These are phyloP conservation scores for Trissolcus basalis DNA, from an alignment of 1,140 invertebrate species.

Conservation along the genomic window DNA sequence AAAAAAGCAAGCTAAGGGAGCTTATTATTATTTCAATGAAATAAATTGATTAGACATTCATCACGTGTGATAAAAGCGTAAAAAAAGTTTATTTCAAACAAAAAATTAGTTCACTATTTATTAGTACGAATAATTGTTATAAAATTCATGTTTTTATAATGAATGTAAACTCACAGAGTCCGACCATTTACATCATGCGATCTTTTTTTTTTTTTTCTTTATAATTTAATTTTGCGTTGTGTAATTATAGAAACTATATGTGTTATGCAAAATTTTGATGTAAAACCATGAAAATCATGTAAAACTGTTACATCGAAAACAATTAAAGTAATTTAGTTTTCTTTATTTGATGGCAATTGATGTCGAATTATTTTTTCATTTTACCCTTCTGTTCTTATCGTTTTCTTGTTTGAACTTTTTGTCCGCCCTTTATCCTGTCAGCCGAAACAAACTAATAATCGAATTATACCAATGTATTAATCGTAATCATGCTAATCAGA, in stretches of 20 bases:
- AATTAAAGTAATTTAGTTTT: conserved; percentile 27
- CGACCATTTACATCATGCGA: too few relatives aligned
- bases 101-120: conserved; percentile 10
- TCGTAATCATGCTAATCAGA: conserved; percentile 16
- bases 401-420: background rate
- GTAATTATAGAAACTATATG: conserved; percentile 11
- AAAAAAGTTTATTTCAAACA: conserved; percentile 6
- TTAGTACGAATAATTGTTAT: conserved; percentile 3
- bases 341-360: background rate
- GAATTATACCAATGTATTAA: conserved; percentile 3
- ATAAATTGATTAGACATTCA: conserved; percentile 20
- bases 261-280: conserved; percentile 10
- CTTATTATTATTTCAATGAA: conserved; percentile 38
- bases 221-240: conserved; percentile 4
- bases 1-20: conserved; percentile 7
- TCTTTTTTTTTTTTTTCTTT: conserved; percentile 10
- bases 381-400: background rate
- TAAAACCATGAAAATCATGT: conserved; percentile 5
- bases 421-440: background rate
- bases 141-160: conserved; percentile 8
- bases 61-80: conserved; percentile 22
- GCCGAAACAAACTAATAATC: conserved; percentile 1
- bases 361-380: conserved; percentile 7
- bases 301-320: conserved; percentile 5
- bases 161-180: background rate